These are phyloP conservation scores for Gavia stellata DNA, from an alignment of 2,113 vertebrate species.

Conservation along the genomic window DNA sequence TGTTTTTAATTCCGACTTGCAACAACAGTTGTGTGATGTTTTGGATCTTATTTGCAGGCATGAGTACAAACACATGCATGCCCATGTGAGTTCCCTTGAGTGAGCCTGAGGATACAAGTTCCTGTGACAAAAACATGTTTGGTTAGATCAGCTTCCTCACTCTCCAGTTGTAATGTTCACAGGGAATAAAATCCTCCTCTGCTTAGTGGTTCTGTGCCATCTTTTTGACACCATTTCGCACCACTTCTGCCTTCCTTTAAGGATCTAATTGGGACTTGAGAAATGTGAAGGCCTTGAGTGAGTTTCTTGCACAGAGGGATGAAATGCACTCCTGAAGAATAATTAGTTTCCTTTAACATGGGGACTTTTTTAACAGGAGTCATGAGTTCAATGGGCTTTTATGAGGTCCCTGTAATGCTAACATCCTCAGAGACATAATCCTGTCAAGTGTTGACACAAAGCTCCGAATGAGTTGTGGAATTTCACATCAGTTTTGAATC, in stretches of 20 bases:
- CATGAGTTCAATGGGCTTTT: neutral
- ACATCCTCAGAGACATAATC: neutral
- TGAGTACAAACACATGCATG: neutral
- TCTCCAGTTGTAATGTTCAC: neutral
- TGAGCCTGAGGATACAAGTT: neutral
- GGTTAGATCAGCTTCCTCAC: neutral
- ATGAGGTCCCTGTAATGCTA: neutral
- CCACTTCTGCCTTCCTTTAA: neutral
- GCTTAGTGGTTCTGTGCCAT: neutral
- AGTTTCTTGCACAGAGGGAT: neutral
- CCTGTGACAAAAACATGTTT: neutral
- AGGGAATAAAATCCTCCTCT: neutral
- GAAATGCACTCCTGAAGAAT: neutral
- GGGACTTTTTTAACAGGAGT: neutral
- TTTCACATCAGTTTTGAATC: neutral
- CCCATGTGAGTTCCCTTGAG: neutral
- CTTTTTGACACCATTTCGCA: neutral
- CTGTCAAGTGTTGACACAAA: neutral
- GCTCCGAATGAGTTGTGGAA: neutral
- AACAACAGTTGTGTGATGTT: neutral
- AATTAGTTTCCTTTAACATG: neutral
- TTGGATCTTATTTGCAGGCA: neutral
- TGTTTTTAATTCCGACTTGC: neutral
- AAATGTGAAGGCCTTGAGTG: neutral
- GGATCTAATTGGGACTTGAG: neutral